phyloP scores from a whole-genome alignment of 2,797 vertebrate species.

The Fistularia tabacaria region DNA sequence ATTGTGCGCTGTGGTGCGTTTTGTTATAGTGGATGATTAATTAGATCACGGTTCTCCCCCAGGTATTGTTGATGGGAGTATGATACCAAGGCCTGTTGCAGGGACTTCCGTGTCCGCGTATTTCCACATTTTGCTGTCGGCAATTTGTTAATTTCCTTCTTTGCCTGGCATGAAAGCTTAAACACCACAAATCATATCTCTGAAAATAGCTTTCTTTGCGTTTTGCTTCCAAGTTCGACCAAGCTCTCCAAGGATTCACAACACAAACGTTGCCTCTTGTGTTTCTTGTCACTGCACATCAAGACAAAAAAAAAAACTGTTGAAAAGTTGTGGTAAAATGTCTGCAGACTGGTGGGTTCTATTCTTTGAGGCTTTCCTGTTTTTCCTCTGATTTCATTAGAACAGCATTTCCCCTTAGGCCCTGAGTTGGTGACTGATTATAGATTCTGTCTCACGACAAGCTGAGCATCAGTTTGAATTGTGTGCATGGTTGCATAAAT shows the following conservation, averaged over 20 bases:
- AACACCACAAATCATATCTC: constrained; percentile 22
- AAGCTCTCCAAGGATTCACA: constrained; percentile 42
- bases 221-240: constrained; percentile 41
- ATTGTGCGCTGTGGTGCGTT: constrained; percentile 23
- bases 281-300: constrained; percentile 47
- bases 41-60: constrained; percentile 42
- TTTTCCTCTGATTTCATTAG: constrained; percentile 57
- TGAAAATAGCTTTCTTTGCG: constrained; percentile 34
- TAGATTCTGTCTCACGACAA: constrained; percentile 63
- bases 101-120: constrained; percentile 23
- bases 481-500: constrained; percentile 63
- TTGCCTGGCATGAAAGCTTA: constrained; percentile 38
- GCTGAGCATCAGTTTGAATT: constrained; percentile 61
- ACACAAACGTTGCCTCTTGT: constrained; percentile 29
- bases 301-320: constrained; percentile 17
- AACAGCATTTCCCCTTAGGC: constrained; percentile 42
- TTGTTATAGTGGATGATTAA: constrained; percentile 47
- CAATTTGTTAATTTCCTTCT: constrained; percentile 47
- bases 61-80: constrained; percentile 35
- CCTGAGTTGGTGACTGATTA: constrained; percentile 67
- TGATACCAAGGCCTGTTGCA: constrained; percentile 27
- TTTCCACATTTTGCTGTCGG: constrained; percentile 35
- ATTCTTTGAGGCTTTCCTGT: constrained; percentile 50
- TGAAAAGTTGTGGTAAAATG: constrained; percentile 32
- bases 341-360: constrained; percentile 33